Evolutionary conservation across 2,888 invertebrate genomes (phyloP).

Genomic region (Caenorhabditis sulstoni): DNA sequence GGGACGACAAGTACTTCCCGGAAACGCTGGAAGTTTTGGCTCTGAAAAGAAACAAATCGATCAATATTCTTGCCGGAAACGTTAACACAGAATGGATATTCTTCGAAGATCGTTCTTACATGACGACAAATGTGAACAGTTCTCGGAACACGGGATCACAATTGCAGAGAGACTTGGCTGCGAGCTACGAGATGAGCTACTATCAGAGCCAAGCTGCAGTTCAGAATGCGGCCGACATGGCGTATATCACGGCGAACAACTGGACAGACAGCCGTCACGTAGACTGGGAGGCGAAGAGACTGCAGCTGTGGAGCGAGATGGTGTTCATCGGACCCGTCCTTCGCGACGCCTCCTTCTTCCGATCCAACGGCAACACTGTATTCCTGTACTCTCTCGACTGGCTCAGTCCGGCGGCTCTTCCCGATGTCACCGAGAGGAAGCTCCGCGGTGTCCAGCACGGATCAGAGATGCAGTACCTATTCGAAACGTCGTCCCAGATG

Average conservation of each 20-base stretch:
- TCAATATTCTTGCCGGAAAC: slow-evolving; percentile 8
- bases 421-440: neutral
- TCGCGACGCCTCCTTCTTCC: slow-evolving; percentile 4
- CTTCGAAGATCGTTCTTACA: slow-evolving; percentile 10
- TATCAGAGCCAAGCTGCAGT: neutral
- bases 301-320: slow-evolving; percentile 16
- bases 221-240: neutral
- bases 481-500: neutral
- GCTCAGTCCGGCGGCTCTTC: slow-evolving; percentile 9
- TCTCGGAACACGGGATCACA: neutral
- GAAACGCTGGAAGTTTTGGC: slow-evolving; percentile 1
- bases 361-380: slow-evolving; percentile 6
- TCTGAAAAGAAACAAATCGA: slow-evolving; percentile 2
- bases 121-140: slow-evolving; percentile 15
- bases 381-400: slow-evolving; percentile 8
- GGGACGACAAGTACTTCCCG: neutral
- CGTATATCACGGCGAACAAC: neutral
- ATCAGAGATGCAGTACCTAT: neutral
- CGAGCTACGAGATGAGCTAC: slow-evolving; percentile 10
- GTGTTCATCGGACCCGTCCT: slow-evolving; percentile 21
- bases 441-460: slow-evolving; percentile 7
- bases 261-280: neutral
- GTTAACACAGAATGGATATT: slow-evolving; percentile 12
- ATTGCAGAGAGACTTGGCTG: slow-evolving; percentile 6
- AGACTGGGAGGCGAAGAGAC: slow-evolving; percentile 13